phyloP scores from a whole-genome alignment of 2,797 vertebrate species.

The Huso huso region DNA sequence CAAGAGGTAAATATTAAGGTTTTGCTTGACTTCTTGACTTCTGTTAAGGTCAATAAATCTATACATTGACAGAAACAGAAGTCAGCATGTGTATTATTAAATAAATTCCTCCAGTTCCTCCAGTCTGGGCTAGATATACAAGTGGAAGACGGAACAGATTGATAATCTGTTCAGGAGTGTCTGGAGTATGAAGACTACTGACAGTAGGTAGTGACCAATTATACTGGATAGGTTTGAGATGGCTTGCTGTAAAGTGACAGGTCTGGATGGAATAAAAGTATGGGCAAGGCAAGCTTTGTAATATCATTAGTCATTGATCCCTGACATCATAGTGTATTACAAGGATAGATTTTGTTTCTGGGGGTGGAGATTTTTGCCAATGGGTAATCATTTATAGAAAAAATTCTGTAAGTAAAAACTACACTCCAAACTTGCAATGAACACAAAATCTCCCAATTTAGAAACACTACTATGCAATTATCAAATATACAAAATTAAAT shows the following conservation, averaged over 20 bases:
- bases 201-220: conserved; percentile 33
- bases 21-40: conserved; percentile 34
- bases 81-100: conserved; percentile 41
- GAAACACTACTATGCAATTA: too few species aligned
- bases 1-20: conserved; percentile 10
- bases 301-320: conserved; percentile 36
- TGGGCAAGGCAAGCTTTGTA: conserved; percentile 15
- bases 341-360: too few species aligned
- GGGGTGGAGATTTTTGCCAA: too few species aligned
- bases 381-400: too few species aligned
- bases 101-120: conserved; percentile 25
- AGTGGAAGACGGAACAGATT: not conserved
- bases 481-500: too few species aligned
- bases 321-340: conserved; percentile 1
- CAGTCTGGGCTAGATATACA: not conserved
- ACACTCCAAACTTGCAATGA: too few species aligned
- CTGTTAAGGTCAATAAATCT: conserved; percentile 39
- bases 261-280: conserved; percentile 13
- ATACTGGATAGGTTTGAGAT: conserved; percentile 29
- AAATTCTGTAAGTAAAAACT: too few species aligned
- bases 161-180: conserved; percentile 13
- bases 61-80: conserved; percentile 28
- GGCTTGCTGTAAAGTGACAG: conserved; percentile 33
- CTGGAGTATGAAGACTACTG: conserved; percentile 4
- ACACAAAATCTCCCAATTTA: too few species aligned